Evolutionary conservation across 1,140 invertebrate species (phyloP).

Genomic region (Penaeus vannamei): DNA sequence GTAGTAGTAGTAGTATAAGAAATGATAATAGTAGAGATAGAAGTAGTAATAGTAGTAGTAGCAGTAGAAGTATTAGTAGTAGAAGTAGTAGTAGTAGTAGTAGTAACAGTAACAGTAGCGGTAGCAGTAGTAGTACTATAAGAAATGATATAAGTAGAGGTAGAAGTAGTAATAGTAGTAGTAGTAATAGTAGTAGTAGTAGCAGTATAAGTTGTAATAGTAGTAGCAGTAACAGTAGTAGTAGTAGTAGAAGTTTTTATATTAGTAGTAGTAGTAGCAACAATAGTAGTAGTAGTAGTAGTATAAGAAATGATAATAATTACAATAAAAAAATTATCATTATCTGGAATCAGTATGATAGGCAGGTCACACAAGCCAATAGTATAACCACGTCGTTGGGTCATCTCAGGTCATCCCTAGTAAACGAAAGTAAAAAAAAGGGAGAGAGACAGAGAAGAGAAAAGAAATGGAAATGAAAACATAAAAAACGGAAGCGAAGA

Average conservation of each 20-base stretch:
- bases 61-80: slow-evolving; percentile 26
- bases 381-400: too few species aligned
- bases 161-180: background rate
- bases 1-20: slow-evolving; percentile 32
- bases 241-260: background rate
- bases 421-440: too few species aligned
- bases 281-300: background rate
- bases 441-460: too few species aligned
- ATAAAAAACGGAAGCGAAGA: too few species aligned
- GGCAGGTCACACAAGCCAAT: too few species aligned
- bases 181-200: slow-evolving; percentile 6
- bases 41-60: slow-evolving; percentile 23
- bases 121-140: background rate
- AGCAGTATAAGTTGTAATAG: background rate
- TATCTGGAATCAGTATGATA: too few species aligned
- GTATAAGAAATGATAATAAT: too few species aligned
- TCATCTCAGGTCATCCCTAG: too few species aligned
- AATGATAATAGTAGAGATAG: too few species aligned
- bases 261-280: background rate
- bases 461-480: too few species aligned
- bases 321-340: too few species aligned
- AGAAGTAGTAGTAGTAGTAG: background rate
- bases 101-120: background rate
- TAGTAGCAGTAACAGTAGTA: background rate
- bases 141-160: background rate